Evolutionary conservation across 2,888 invertebrate genomes (phyloP), one percentile per base, ranked within the genome.

Genomic region (Zaprionus lineosus): DNA sequence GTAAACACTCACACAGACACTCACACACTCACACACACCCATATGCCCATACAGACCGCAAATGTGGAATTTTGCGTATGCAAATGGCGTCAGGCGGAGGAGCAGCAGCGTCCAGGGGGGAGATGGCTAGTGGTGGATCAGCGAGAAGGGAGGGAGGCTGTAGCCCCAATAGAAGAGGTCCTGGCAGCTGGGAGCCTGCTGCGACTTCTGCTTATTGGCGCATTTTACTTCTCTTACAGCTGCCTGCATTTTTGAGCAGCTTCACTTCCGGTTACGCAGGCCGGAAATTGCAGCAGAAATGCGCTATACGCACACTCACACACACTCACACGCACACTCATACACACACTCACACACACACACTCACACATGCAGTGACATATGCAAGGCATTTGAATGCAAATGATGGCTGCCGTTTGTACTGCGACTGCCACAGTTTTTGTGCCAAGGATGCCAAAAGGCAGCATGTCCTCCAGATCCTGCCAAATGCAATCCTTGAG

Each of bases 271-370:
- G 74, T 69, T 76, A 63, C 63, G 64, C 53, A 58, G 65, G 76
- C 74, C 79, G 81, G 83, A 81, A 81, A 81, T 81, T 81, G 81
- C 79, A 83, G 71, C 69, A 69, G 67, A 71, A 79, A 79, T 67
- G 64, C 62, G 34, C 29, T 12, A 18, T 14, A 31, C 11, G 24
- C 33, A 51, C 50, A 43, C 37, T 56, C 21, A 41, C 15, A 34
- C 26, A 40, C 26, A 34, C 29, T 36, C 21, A 39, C 15, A 61
- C 26, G 26, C 33, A 36, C 47, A 53, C 39, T 34, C 16, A 18
- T 14, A 31, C 11, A 28, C 33, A 51, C 50, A 43, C 37, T 56
- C 21, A 41, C 15, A 34, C 26, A 40, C 26, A 34, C 29, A 39
- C 21, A 39, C 15, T 59, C 26, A 31, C 33, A 36, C 47, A 53